Evolutionary conservation across 2,113 vertebrate species (phyloP).

Genomic region (Heterocephalus glaber): DNA sequence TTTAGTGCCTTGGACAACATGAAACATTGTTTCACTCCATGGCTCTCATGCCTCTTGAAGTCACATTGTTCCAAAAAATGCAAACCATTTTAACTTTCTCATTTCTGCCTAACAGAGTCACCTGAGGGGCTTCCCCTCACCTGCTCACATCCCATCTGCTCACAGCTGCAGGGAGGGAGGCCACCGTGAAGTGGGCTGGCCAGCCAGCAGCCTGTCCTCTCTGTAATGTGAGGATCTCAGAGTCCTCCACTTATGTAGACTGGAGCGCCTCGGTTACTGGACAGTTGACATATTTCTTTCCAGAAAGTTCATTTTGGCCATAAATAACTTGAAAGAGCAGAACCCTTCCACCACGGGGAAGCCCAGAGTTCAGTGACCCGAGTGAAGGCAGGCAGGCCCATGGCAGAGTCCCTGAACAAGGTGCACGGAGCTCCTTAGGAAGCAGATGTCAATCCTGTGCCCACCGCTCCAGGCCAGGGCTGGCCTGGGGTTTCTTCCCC

Average conservation of each 20-base stretch:
- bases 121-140: not conserved
- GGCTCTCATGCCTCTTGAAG: not conserved
- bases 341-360: not conserved
- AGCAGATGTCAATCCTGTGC: not conserved
- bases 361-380: not conserved
- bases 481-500: not conserved
- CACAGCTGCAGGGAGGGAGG: not conserved
- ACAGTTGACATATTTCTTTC: not conserved
- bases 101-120: not conserved
- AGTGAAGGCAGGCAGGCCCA: not conserved
- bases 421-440: not conserved
- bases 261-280: not conserved
- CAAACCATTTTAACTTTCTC: not conserved
- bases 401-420: not conserved
- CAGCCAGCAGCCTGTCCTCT: not conserved
- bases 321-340: not conserved
- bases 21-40: not conserved
- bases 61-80: not conserved
- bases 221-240: accelerated
- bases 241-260: not conserved
- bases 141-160: not conserved
- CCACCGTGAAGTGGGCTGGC: not conserved
- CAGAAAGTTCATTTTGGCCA: slow-evolving; percentile 6
- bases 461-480: not conserved
- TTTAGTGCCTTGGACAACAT: not conserved